Evolutionary conservation across 1,140 invertebrate species (phyloP).

Genomic region (Whitmania pigra): DNA sequence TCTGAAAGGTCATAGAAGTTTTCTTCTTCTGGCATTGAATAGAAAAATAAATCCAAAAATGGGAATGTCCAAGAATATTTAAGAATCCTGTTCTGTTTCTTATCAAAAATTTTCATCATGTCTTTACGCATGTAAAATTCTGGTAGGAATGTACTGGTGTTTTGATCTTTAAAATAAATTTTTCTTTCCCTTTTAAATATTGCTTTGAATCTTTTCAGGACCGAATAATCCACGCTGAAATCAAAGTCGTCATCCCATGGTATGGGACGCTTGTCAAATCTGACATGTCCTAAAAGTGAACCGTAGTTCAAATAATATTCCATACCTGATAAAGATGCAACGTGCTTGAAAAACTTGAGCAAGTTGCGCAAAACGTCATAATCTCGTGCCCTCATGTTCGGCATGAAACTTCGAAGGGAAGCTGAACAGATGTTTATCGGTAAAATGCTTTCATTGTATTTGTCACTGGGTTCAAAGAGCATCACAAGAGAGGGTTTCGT

Average conservation of each 20-base stretch:
- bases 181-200: background rate
- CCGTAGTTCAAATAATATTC: background rate
- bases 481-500: background rate
- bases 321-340: background rate
- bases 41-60: constrained; percentile 7
- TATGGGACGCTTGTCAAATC: background rate
- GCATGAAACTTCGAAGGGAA: background rate
- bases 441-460: background rate
- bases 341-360: constrained; percentile 3
- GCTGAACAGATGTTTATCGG: background rate
- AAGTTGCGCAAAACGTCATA: background rate
- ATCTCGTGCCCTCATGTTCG: background rate
- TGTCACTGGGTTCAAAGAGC: background rate
- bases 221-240: background rate
- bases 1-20: background rate
- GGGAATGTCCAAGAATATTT: background rate
- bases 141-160: background rate
- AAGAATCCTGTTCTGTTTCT: background rate
- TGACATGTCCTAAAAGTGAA: background rate
- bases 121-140: background rate
- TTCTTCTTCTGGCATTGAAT: background rate
- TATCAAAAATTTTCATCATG: background rate
- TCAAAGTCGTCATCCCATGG: constrained; percentile 5
- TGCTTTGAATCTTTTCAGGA: background rate
- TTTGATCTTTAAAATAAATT: background rate